Base-by-base conservation (phyloP, 2,888 invertebrate species). In the Acrobasis suavella region DNA sequence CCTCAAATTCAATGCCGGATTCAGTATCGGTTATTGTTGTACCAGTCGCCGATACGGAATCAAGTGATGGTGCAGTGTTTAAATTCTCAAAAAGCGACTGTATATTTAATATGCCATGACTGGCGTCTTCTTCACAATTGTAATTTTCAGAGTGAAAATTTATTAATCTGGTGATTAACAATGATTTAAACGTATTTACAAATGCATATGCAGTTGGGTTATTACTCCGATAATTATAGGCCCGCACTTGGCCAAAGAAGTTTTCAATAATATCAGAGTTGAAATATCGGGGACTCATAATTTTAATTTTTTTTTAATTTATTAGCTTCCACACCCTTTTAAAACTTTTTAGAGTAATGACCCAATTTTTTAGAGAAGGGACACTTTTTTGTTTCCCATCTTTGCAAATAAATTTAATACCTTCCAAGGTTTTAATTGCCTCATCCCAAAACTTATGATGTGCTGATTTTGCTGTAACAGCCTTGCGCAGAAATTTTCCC, bases 221-320 rank as follows among this genome's bases (percentile, higher is more conserved):
- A 51, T 69, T 76, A 63, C 69, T 72, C 51, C 73, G 65, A 54
- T 67, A 74, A 64, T 71, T 73, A 64, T 72, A 75, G 0, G 71
- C 69, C 51, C 72, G 62, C 17, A 73, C 62, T 62, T 70, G 73
- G 1, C 73, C 73, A 66, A 74, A 74, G 65, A 75, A 70, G 32
- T 67, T 72, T 69, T 49, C 58, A 17, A 58, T 58, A 2, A 49
- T 12, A 22, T 58, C 58, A 6, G 58, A 58, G 49, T 58, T 58
- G 7, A 49, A 58, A 22, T 58, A 58, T 22, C 58, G 12, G 1
- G 58, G 49, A 10, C 58, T 15, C 58, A 58, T 58, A 58, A 58
- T 49, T 49, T 46, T 58, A 16, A 49, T n/a, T 10, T 49, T 58
- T 49, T 58, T 51, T 6, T 12, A 9, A 5, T 6, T 9, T 6